Evolutionary conservation across 2,797 vertebrate species (phyloP).

Genomic region (Chrosomus eos): DNA sequence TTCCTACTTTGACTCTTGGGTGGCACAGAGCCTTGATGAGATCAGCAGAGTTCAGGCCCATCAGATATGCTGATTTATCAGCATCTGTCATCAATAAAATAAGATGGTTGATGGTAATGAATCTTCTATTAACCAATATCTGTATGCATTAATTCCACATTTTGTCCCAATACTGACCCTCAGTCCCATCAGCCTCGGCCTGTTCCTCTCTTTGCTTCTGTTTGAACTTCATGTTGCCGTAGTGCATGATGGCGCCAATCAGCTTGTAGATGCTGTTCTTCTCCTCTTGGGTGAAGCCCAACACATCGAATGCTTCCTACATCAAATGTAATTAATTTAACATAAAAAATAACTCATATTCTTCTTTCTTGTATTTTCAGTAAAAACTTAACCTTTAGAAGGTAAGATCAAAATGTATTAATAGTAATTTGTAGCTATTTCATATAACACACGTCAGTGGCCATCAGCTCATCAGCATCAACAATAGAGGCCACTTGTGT

Average conservation of each 20-base stretch:
- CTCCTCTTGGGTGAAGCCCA: constrained; percentile 85
- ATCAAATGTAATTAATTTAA: neutral
- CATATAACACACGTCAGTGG: constrained; percentile 80
- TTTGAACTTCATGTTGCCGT: constrained; percentile 89
- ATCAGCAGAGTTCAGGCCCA: constrained; percentile 76
- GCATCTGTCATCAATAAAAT: constrained; percentile 59
- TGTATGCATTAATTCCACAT: neutral
- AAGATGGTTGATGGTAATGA: neutral
- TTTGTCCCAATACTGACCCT: constrained; percentile 59
- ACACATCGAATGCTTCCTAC: constrained; percentile 81
- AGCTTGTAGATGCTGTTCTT: constrained; percentile 86
- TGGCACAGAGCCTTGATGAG: constrained; percentile 73
- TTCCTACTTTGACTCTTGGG: constrained; percentile 77
- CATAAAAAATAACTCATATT: neutral
- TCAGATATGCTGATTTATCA: constrained; percentile 75
- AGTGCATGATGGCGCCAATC: constrained; percentile 86
- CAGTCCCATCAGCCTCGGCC: constrained; percentile 82
- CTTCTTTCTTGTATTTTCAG: neutral
- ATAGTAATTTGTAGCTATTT: neutral
- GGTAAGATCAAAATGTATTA: neutral
- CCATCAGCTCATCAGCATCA: constrained; percentile 83
- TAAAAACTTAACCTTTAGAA: neutral
- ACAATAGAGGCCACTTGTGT: constrained; percentile 84
- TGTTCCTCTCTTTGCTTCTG: constrained; percentile 86
- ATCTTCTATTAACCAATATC: neutral